Evolutionary conservation across 2,797 vertebrate species (phyloP).

Genomic region (Microcaecilia unicolor): DNA sequence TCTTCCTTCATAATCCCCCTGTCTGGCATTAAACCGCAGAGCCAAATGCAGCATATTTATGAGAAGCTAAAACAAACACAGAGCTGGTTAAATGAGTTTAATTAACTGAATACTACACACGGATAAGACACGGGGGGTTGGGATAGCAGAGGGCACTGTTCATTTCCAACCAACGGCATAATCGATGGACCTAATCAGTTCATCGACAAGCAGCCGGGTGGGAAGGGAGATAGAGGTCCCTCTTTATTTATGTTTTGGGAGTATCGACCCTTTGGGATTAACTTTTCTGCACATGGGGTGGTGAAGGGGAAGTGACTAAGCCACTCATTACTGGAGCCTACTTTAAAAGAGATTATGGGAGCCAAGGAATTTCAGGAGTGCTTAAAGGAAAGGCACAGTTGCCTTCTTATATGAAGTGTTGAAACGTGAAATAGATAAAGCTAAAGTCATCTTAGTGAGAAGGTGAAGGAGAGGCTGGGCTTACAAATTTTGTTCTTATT

Average conservation of each 20-base stretch:
- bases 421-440: no score
- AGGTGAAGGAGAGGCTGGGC: no score
- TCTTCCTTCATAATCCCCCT: accelerated
- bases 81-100: no score
- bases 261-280: neutral
- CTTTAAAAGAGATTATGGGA: neutral
- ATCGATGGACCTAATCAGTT: accelerated
- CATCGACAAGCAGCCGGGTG: accelerated
- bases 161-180: no score
- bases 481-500: no score
- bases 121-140: no score
- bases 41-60: neutral
- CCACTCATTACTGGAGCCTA: neutral
- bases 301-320: conserved; percentile 1
- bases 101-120: no score
- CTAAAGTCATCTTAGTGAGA: no score
- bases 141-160: accelerated
- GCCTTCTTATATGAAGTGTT: no score
- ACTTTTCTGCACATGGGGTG: neutral
- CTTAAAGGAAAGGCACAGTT: no score
- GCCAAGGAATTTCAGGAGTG: neutral
- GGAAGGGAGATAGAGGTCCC: accelerated
- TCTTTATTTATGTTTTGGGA: accelerated
- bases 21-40: accelerated
- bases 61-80: accelerated